Evolutionary conservation across 2,888 invertebrate genomes (phyloP).

Genomic region (Nycteola revayana): DNA sequence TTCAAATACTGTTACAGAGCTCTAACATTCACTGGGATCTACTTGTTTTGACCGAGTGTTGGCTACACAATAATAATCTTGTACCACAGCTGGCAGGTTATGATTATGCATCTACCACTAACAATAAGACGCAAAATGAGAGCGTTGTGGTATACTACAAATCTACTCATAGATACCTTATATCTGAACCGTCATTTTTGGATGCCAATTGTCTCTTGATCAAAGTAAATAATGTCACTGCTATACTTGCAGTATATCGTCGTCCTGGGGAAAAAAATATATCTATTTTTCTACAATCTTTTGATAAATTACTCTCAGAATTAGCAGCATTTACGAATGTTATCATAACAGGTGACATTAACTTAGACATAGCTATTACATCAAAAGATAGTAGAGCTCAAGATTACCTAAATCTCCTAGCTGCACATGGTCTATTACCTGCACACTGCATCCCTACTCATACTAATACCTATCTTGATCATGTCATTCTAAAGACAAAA

Average conservation of each 20-base stretch:
- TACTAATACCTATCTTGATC: background rate
- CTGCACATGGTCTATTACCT: background rate
- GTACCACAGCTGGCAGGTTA: background rate
- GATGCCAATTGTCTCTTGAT: background rate
- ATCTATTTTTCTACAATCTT: background rate
- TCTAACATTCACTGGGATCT: background rate
- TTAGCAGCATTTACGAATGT: background rate
- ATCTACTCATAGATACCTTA: background rate
- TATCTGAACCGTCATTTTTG: background rate
- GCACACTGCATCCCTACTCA: slow-evolving; percentile 1
- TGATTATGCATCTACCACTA: background rate
- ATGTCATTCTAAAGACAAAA: background rate
- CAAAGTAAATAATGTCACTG: background rate
- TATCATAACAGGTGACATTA: background rate
- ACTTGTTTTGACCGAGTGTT: background rate
- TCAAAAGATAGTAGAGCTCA: slow-evolving; percentile 1
- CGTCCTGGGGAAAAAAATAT: background rate
- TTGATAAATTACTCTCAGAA: background rate
- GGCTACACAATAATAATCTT: background rate
- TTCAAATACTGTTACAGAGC: background rate
- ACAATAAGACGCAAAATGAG: background rate
- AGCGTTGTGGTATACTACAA: background rate
- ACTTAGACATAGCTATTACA: background rate
- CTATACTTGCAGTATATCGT: background rate
- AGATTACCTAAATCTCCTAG: background rate